A percentile compares a stretch with the other conserved stretches of the same genome.
phyloP scores from a whole-genome alignment of 1,140 invertebrate genomes.

The Drosophila pruinosa region DNA sequence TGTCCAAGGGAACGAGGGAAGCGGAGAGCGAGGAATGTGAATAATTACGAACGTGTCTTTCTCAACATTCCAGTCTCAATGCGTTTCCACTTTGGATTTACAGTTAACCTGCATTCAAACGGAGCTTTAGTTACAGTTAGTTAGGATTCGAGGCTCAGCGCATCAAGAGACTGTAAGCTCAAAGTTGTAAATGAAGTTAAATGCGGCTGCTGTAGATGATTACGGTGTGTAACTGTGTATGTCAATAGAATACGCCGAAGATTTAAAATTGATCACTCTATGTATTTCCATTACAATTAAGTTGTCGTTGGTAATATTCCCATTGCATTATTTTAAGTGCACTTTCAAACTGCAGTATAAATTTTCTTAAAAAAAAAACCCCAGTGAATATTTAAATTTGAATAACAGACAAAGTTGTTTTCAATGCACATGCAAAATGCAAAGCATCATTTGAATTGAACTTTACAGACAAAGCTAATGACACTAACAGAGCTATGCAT shows the following conservation, averaged over 20 bases:
- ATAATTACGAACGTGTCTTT: slow-evolving; percentile 43
- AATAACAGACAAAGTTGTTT: not conserved
- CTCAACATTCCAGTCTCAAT: slow-evolving; percentile 16
- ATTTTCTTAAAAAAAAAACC: no score
- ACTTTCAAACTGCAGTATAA: no score
- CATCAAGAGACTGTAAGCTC: not conserved
- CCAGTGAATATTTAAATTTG: not conserved
- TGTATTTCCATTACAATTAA: no score
- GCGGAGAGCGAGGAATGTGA: not conserved
- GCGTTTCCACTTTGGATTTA: not conserved
- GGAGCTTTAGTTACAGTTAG: slow-evolving; percentile 9
- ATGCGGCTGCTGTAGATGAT: not conserved
- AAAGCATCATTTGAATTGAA: no score
- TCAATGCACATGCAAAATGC: not conserved
- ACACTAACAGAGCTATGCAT: not conserved
- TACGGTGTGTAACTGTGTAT: no score
- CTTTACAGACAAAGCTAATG: not conserved
- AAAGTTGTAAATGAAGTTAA: not conserved
- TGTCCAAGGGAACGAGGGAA: not conserved
- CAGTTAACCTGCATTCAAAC: not conserved
- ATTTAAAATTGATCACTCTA: no score
- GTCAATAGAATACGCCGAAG: no score
- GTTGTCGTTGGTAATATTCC: no score
- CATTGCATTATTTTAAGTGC: no score
- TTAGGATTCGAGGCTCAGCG: not conserved